Base-by-base conservation (phyloP, 2,113 vertebrate species). In the Tringa solitaria region DNA sequence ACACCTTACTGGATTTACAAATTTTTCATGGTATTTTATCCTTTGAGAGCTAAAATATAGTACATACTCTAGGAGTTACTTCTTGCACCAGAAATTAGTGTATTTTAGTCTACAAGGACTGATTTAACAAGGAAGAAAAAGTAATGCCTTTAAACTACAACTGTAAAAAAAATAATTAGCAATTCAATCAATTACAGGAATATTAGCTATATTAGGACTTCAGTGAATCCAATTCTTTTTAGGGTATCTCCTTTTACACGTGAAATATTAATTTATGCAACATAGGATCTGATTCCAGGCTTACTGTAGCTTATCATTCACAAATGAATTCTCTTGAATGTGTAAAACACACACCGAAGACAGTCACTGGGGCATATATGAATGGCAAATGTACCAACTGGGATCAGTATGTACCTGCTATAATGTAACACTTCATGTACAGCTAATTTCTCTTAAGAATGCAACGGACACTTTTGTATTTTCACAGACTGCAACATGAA, bases 201-300 rank as follows among this genome's bases (percentile, higher is more conserved):
- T 76, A 86, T 65, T 64, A 85, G 33, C 65, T 63, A 35, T 32
- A 64, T 35, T 82, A 56, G 53, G 75, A 79, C 57, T 39, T 65
- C 61, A 69, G 37, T 23, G 72, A 79, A 59, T 60, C 56, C 16
- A 63, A 20, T 46, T 70, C 56, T 81, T 95, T 90, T 87, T 78
- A 84, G 51, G 21, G 14, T 14, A 61, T 67, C 50, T 74, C 68
- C 56, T 91, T 84, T 81, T 60, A 59, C 64, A 86, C 1, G 9
- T 51, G 43, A 94, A 87, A 67, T 89, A 92, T 9, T 90, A 73
- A 95, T 69, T 90, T 77, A 81, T 46, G 51, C 67, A 87, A 88
- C 33, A 43, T 28, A 84, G 33, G 50, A 74, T 57, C 79, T 74
- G 76, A 95, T 89, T 65, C 46, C 41, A 90, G 56, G 56, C 26